These are phyloP conservation scores for Ischnura elegans DNA, from an alignment of 2,888 invertebrate species.

Conservation along the genomic window DNA sequence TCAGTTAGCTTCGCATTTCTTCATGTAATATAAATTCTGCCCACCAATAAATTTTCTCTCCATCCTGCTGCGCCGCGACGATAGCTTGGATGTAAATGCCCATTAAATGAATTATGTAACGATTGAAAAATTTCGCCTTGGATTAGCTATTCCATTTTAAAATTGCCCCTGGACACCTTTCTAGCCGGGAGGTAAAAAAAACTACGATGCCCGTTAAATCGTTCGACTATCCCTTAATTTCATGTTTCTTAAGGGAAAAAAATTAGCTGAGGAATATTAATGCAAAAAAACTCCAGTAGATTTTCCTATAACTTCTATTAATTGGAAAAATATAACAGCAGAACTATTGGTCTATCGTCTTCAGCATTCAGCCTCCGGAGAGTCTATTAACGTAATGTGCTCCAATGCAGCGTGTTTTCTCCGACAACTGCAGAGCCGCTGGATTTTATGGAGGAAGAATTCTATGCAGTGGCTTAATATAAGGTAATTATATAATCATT, in stretches of 20 bases:
- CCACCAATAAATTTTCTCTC: no score
- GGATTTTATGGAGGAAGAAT: not conserved
- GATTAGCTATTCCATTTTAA: no score
- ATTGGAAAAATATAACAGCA: not conserved
- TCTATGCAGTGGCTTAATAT: not conserved
- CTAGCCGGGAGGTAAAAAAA: no score
- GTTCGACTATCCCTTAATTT: no score
- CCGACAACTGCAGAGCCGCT: not conserved
- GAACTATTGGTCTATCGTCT: not conserved
- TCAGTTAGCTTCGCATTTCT: no score
- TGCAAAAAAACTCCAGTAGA: not conserved
- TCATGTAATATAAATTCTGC: no score
- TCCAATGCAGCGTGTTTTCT: not conserved
- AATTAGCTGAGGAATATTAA: not conserved
- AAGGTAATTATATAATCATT: slow-evolving; percentile 24
- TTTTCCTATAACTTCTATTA: not conserved
- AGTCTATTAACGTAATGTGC: not conserved
- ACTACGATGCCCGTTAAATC: no score
- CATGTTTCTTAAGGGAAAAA: not conserved
- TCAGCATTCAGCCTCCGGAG: not conserved
- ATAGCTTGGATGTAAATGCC: no score
- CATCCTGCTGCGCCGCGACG: no score
- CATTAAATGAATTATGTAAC: no score
- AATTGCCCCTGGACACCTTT: no score
- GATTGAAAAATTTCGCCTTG: no score